These are phyloP conservation scores for Alosa alosa DNA, from an alignment of 2,113 vertebrate species.

Conservation along the genomic window DNA sequence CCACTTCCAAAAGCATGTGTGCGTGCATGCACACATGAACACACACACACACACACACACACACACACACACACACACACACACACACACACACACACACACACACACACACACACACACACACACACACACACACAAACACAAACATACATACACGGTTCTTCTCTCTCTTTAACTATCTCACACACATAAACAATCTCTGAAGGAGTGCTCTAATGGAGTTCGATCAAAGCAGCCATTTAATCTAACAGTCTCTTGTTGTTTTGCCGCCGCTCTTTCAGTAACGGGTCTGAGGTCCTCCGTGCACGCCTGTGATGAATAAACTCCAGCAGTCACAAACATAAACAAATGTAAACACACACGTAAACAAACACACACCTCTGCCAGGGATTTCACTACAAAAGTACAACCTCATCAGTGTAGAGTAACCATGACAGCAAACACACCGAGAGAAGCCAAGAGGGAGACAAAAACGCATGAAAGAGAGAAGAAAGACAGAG, in stretches of 20 bases:
- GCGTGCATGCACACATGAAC: not conserved
- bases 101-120: conserved; percentile 33
- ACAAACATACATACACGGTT: not conserved
- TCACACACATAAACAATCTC: not conserved
- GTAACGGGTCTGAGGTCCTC: not conserved
- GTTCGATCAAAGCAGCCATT: not conserved
- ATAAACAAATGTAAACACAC: not conserved
- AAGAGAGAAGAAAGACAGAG: not conserved
- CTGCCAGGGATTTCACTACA: not conserved
- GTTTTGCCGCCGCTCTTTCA: not conserved
- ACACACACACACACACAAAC: not conserved
- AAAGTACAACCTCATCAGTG: not conserved
- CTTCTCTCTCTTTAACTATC: not conserved
- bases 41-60: conserved; percentile 26
- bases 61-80: conserved; percentile 28
- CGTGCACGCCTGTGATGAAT: not conserved
- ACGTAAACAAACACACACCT: not conserved
- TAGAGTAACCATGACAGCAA: not conserved
- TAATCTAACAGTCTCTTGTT: not conserved
- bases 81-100: conserved; percentile 1
- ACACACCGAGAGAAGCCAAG: too few species aligned
- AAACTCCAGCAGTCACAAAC: not conserved
- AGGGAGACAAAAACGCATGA: not conserved
- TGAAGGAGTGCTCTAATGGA: not conserved
- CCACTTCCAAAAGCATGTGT: conserved; percentile 22